Evolutionary conservation across 1,140 invertebrate species (phyloP).

Genomic region (Theocolax elegans): DNA sequence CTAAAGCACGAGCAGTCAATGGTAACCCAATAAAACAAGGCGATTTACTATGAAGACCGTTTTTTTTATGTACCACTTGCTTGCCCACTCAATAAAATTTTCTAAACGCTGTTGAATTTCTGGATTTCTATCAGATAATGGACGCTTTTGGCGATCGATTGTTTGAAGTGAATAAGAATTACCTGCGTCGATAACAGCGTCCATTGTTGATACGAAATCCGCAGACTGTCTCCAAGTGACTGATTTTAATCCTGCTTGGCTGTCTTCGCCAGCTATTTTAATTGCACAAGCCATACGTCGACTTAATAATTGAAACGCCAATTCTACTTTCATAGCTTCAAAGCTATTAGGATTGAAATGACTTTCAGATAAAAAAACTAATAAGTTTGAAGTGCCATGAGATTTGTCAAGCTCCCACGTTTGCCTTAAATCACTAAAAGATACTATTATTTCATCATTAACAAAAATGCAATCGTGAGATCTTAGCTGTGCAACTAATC

Average conservation of each 20-base stretch:
- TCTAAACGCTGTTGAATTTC: conserved; percentile 30
- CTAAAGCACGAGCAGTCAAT: neutral
- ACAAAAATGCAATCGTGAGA: too few relatives aligned
- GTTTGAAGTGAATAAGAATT: conserved; percentile 29
- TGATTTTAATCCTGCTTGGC: neutral
- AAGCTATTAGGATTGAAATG: conserved; percentile 45
- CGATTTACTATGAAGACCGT: neutral
- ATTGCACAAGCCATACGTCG: conserved; percentile 32
- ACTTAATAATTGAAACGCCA: conserved; percentile 42
- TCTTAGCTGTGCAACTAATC: too few relatives aligned
- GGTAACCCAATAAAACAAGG: neutral
- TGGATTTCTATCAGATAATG: conserved; percentile 36
- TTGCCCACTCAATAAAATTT: conserved; percentile 40
- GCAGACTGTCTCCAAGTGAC: conserved; percentile 35
- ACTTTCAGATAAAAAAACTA: conserved; percentile 41
- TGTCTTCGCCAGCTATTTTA: conserved; percentile 34
- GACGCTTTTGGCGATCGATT: conserved; percentile 30
- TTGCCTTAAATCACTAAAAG: conserved; percentile 44
- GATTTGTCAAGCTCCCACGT: too few relatives aligned
- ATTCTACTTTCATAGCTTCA: conserved; percentile 46
- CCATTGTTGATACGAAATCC: conserved; percentile 37
- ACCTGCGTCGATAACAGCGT: conserved; percentile 41
- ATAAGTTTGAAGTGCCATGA: too few relatives aligned
- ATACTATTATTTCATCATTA: conserved; percentile 33
- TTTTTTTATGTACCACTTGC: conserved; percentile 14